Evolutionary conservation across 2,888 invertebrate species (phyloP), one percentile per base, ranked within the genome.

Genomic region (Melieria omissa): DNA sequence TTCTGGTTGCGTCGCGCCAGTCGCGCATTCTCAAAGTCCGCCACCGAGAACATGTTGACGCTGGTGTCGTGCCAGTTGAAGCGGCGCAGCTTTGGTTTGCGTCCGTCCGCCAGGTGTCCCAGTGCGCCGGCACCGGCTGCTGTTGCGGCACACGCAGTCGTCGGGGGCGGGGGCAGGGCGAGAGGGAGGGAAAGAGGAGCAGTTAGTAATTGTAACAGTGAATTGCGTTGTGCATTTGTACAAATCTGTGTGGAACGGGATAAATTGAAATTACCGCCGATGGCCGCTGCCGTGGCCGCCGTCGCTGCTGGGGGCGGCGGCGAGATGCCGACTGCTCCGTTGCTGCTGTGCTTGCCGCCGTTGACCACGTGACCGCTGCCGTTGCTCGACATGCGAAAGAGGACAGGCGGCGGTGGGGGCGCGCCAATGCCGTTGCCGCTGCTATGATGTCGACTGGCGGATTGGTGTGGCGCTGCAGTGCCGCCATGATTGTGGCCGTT

Each of bases 31-130:
- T 87, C 87, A 77, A 87, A 87, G 74, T 87, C 87, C 1, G 86
- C 86, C 62, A 87, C 87, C 55, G 87, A 87, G 81, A 87, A 87
- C 87, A 87, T 87, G 78, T 87, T 87, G 46, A 86, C 85, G 79
- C 86, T 87, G 12, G 85, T 86, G 69, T 87, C 87, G 76, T 87
- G 87, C 73, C 87, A 87, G 80, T 87, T 87, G 72, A 86, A 87
- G 49, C 87, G 83, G 70, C 87, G 81, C 77, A 87, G 73, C 76
- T 87, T 87, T 10, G 87, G 84, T 73, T 87, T 87, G 65, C 86
- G 82, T 68, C 84, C 86, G 75, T 86, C 87, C 52, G 77, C 78
- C 74, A 80, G 78, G 75, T 81, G 82, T 60, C 75, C 77, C 54
- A 74, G 29, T 5, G 69, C 65, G 14, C 74, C 74, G 44, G 77